Percentiles rank a stretch among this genome's conserved stretches.
Conservation (phyloP, 2,113 vertebrate species). For the Macquaria ambigua region DNA sequence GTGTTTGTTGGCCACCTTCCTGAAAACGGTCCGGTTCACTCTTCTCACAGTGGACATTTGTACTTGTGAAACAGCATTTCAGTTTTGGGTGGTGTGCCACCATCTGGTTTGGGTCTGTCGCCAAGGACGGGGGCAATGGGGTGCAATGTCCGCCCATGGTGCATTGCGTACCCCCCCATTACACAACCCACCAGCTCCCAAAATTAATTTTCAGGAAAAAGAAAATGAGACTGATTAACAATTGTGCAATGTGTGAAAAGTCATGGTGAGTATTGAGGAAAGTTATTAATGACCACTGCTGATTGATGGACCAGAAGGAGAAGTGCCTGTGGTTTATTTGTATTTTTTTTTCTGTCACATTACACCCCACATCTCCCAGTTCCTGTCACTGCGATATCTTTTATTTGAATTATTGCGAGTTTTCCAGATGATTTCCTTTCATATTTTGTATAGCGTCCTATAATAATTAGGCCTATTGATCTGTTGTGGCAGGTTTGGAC, state of each 20-base stretch:
- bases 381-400: background rate
- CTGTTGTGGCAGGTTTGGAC: background rate
- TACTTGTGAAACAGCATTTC: background rate
- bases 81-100: conserved; percentile 5
- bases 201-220: background rate
- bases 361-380: background rate
- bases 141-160: background rate
- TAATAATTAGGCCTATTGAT: background rate
- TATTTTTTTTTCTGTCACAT: background rate
- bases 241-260: background rate
- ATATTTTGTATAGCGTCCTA: background rate
- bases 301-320: no score
- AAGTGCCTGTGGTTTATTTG: no score
- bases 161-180: background rate
- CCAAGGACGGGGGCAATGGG: background rate
- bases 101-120: background rate
- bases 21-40: background rate
- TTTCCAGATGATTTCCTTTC: background rate
- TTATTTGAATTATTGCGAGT: background rate
- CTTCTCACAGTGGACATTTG: background rate
- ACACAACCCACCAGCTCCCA: background rate
- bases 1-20: background rate
- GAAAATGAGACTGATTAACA: background rate
- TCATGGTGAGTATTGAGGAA: no score
- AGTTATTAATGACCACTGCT: background rate